Base-by-base conservation (phyloP, 1,140 invertebrate species). In the fruit fly (Drosophila melanogaster) region DNA sequence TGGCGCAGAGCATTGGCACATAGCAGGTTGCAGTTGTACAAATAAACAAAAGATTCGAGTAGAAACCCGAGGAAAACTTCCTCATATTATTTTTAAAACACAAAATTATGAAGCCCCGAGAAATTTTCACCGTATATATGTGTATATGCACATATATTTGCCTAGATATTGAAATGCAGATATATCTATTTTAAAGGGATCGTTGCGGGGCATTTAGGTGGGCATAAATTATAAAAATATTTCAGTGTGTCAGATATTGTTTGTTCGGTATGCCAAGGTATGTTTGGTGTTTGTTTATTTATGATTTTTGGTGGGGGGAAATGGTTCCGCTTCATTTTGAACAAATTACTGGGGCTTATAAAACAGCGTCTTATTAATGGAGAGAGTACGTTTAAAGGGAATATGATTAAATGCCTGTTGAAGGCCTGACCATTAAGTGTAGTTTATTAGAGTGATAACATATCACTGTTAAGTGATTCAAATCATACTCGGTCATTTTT, bases 151-250 rank as follows among this genome's bases (percentile, higher is more conserved):
- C 30, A 33, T 12, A 41, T 43, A 0, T 24, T 37, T 11, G 19
- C 35, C 62, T 44, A 66, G 70, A 38, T 70, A 70, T 24, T 44
- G 40, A 71, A 22, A 71, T 73, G 50, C 57, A 49, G 57, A 64
- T 78, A 50, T 65, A 57, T 61, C 40, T 75, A 83, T 75, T 79
- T 84, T 61, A 65, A 84, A 77, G 79, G 79, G 77, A 60, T 35
- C 49, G 33, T 41, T 57, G 30, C 57, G 64, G 56, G 61, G 66
- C 72, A 67, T 56, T 60, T 79, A 89, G 76, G 84, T 90, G 55
- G 58, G 73, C 80, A 89, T 89, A 89, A 90, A 90, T 90, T 90
- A 90, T 89, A 90, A 80, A 90, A 90, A 89, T 80, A 89, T 84
- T 90, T 72, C 64, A 85, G 81, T 86, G 72, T 90, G 86, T 90